A percentile compares a stretch with the other conserved stretches of the same genome.
These are phyloP conservation scores for Pelecanoides urinatrix DNA, from an alignment of 2,113 vertebrate species.

Conservation along the genomic window DNA sequence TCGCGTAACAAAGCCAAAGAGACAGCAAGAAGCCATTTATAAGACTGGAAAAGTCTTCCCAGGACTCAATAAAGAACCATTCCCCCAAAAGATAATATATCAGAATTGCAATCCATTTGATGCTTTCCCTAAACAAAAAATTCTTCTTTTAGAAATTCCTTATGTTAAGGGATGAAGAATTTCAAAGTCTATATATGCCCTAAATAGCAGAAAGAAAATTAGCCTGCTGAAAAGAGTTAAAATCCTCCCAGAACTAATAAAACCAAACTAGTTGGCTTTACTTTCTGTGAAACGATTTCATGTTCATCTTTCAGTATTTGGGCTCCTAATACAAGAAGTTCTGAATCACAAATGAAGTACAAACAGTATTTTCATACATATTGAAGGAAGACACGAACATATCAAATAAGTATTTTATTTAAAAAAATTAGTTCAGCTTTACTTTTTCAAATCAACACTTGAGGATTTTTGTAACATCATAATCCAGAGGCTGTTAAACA, in stretches of 20 bases:
- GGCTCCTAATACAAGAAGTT: not conserved
- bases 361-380: not conserved
- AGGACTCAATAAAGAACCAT: not conserved
- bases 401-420: not conserved
- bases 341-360: not conserved
- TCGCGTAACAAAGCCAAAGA: not conserved
- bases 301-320: not conserved
- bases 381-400: not conserved
- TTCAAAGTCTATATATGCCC: not conserved
- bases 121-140: not conserved
- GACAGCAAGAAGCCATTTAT: not conserved
- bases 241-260: not conserved
- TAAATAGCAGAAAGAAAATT: not conserved
- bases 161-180: not conserved
- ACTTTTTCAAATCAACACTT: not conserved
- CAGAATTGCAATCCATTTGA: not conserved
- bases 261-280: not conserved
- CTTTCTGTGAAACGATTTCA: not conserved
- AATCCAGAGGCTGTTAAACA: not conserved
- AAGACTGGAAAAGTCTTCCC: not conserved
- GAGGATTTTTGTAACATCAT: not conserved
- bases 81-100: not conserved
- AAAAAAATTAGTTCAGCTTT: not conserved
- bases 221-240: not conserved
- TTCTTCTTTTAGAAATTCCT: not conserved